phyloP scores from a whole-genome alignment of 2,888 invertebrate species.

The Mythimna pallens region DNA sequence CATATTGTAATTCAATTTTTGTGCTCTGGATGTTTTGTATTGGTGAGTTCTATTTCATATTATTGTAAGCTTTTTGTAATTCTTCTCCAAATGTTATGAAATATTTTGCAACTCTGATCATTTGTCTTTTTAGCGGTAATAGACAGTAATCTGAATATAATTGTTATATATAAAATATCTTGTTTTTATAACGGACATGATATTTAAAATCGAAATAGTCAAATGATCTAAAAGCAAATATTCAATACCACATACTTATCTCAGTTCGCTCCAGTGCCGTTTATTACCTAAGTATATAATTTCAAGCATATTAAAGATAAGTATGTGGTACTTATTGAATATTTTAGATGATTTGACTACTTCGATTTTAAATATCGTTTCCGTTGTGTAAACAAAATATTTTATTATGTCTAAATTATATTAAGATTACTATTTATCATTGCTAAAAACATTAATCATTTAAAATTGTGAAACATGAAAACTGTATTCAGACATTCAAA shows the following conservation, averaged over 20 bases:
- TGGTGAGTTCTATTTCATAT: conserved; percentile 22
- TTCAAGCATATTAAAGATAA: conserved; percentile 5
- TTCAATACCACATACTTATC: conserved; percentile 13
- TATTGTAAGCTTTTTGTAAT: neutral
- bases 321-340: no score
- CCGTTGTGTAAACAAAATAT: no score
- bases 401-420: no score
- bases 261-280: conserved; percentile 5
- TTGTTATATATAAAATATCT: no score
- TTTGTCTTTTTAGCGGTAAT: neutral
- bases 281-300: conserved; percentile 7
- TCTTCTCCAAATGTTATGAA: neutral
- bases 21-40: conserved; percentile 26
- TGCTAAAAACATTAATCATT: neutral
- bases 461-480: conserved; percentile 18
- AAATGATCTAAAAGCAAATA: conserved; percentile 4
- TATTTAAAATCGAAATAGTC: conserved; percentile 1
- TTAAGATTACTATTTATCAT: no score
- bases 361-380: no score
- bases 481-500: conserved; percentile 55
- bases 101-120: neutral
- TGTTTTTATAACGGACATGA: neutral
- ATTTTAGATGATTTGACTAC: no score
- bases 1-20: conserved; percentile 44
- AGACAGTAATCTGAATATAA: no score